Conservation (phyloP, 2,888 invertebrate genomes). For the Dichetophora obliterata region DNA sequence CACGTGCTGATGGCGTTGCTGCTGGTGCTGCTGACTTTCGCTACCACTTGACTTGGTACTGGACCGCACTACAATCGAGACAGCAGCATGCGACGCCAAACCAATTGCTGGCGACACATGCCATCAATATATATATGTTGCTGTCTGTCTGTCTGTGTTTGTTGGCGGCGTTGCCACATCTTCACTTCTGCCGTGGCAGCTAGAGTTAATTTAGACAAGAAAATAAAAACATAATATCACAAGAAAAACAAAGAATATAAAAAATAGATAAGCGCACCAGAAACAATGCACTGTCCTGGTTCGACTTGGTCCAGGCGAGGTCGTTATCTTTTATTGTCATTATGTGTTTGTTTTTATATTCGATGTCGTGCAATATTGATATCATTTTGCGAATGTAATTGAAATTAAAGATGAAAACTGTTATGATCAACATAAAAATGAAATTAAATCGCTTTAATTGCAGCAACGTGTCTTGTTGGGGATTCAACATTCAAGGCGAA, state of each 20-base stretch:
- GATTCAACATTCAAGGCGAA: not conserved
- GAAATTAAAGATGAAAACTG: conserved; percentile 32
- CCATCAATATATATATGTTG: not conserved
- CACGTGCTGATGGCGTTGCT: conserved; percentile 23
- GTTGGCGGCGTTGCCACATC: conserved; percentile 16
- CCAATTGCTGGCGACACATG: conserved; percentile 30
- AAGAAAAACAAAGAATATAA: too few relatives aligned
- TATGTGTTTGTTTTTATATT: conserved; percentile 36
- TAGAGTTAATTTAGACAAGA: conserved; percentile 9
- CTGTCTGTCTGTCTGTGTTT: not conserved
- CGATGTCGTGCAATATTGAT: conserved; percentile 15
- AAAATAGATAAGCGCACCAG: too few relatives aligned
- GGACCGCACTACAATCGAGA: conserved; percentile 15
- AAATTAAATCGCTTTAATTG: not conserved
- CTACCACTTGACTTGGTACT: conserved; percentile 2
- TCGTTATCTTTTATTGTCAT: conserved; percentile 40
- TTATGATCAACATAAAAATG: not conserved
- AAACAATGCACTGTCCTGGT: too few relatives aligned
- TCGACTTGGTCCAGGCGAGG: not conserved
- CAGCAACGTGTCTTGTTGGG: not conserved
- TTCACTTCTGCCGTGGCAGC: not conserved
- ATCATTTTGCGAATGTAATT: conserved; percentile 17
- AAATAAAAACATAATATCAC: too few relatives aligned
- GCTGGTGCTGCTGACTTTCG: not conserved
- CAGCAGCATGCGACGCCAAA: conserved; percentile 24